Conservation (phyloP, 2,888 invertebrate genomes). For the Drosophila atripex region DNA sequence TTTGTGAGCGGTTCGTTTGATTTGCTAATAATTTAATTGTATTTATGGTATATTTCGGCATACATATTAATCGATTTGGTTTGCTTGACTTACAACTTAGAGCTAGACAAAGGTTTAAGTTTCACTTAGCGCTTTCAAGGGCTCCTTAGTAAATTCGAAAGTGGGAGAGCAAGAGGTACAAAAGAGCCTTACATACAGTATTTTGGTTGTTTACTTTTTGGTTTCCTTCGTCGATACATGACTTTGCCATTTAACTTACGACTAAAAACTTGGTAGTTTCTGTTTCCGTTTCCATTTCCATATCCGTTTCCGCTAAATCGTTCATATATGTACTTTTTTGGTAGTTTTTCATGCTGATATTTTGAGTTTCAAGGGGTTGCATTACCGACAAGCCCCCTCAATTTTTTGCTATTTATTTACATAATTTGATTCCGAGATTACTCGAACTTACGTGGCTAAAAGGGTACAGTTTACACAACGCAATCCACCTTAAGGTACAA, state of each 20-base stretch:
- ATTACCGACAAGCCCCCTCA: neutral
- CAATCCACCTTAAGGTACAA: constrained; percentile 41
- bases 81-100: constrained; percentile 23
- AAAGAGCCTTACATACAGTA: constrained; percentile 60
- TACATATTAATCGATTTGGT: constrained; percentile 12
- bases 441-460: constrained; percentile 10
- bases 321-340: neutral
- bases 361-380: neutral
- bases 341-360: constrained; percentile 14
- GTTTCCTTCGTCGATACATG: constrained; percentile 17
- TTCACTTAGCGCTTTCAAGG: constrained; percentile 62
- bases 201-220: constrained; percentile 2
- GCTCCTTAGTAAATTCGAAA: constrained; percentile 70
- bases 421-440: constrained; percentile 26
- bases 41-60: constrained; percentile 8
- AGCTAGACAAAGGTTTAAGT: constrained; percentile 50
- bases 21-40: constrained; percentile 21
- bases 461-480: constrained; percentile 37
- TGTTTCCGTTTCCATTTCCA: constrained; percentile 18
- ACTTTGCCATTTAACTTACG: constrained; percentile 35
- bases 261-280: constrained; percentile 35
- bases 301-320: neutral
- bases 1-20: constrained; percentile 28
- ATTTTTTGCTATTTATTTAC: constrained; percentile 23
- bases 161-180: constrained; percentile 75